Conservation (phyloP, 2,888 invertebrate species). For the Drosophila prolongata region DNA sequence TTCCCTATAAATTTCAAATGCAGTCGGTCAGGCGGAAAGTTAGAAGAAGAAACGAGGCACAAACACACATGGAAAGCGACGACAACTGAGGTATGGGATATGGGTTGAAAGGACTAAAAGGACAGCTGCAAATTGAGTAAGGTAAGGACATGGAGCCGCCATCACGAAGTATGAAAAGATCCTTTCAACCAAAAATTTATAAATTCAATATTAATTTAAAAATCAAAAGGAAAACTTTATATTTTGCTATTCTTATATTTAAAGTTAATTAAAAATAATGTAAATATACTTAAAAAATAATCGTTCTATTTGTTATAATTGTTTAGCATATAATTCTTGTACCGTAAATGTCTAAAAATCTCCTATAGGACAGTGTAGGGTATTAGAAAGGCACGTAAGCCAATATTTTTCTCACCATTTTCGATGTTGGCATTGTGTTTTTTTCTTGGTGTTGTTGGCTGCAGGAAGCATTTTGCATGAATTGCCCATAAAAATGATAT, state of each 20-base stretch:
- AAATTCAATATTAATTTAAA: too few relatives aligned
- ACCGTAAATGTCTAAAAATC: too few relatives aligned
- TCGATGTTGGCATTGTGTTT: conserved; percentile 4
- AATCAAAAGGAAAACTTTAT: too few relatives aligned
- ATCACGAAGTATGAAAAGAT: background rate
- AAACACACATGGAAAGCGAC: conserved; percentile 22
- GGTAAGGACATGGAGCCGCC: background rate
- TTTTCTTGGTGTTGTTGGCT: conserved; percentile 23
- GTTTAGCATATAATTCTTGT: too few relatives aligned
- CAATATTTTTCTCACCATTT: background rate
- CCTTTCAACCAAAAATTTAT: background rate
- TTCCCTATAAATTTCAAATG: conserved; percentile 72
- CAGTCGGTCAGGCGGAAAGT: conserved; percentile 73
- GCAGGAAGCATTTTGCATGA: conserved; percentile 78
- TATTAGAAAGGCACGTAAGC: background rate
- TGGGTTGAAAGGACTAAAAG: conserved; percentile 6
- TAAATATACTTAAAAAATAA: too few relatives aligned
- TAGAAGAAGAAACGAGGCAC: conserved; percentile 60
- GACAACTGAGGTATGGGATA: conserved; percentile 8
- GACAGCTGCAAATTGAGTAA: background rate
- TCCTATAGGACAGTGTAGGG: background rate
- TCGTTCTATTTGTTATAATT: too few relatives aligned
- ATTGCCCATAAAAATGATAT: conserved; percentile 81
- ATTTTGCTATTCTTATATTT: too few relatives aligned
- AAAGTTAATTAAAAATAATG: too few relatives aligned